Base-by-base conservation (phyloP, 2,113 vertebrate species). In the Pterocles burchelli region DNA sequence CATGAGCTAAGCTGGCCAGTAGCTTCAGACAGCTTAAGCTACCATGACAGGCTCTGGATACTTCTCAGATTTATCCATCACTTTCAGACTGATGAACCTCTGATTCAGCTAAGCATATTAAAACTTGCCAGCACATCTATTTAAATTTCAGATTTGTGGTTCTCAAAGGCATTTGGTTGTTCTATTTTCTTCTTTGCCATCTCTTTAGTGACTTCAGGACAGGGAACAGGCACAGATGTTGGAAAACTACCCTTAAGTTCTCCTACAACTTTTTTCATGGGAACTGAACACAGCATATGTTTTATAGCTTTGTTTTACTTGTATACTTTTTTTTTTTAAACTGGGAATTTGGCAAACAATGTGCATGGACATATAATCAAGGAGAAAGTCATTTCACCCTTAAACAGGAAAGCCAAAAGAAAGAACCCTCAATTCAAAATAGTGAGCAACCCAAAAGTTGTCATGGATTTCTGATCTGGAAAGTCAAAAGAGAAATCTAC, bases 121-220 rank as follows among this genome's bases (percentile, higher is more conserved):
- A 88, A 92, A 85, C 63, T 89, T 81, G 49, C 36, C 70, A 94
- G 77, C 28, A 88, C 24, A 52, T 68, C 28, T 43, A 87, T 75
- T 92, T 92, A 81, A 68, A 95, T 89, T 91, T 80, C 85, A 95
- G 59, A 93, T 94, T 83, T 88, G 54, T 88, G 51, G 33, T 71
- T 93, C 78, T 96, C 71, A 93, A 81, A 92, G 77, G 74, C 49
- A 91, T 81, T 79, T 87, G 28, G 48, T 74, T 85, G 22, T 41
- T 94, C 85, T 54, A 4, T 94, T 93, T 90, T 82, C 46, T 76
- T 85, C 45, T 76, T 70, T 74, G 71, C 62, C 71, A 73, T 77
- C 71, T 93, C 67, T 70, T 68, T 66, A 79, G 79, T 59, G 66
- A 59, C 62, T 95, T 79, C 67, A 88, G 63, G 67, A 43, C 14